Evolutionary conservation across 2,888 invertebrate species (phyloP), one percentile per base, ranked within the genome.

Genomic region (Protula sp.): DNA sequence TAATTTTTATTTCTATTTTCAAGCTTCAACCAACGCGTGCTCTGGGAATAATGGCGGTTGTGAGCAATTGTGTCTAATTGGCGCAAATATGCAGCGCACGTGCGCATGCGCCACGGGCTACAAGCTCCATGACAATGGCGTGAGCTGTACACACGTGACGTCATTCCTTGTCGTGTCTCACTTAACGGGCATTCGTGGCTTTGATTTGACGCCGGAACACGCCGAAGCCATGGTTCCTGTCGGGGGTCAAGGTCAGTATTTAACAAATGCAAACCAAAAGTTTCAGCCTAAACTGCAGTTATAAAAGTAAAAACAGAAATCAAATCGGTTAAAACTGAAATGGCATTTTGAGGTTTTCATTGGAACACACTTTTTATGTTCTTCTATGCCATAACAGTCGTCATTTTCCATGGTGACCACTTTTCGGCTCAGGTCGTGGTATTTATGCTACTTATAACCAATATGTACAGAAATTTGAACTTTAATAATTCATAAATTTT

Each of bases 51-150:
- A 97, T 73, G 98, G 97, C 0, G 92, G 90, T 1, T 99, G 99
- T 81, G 90, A 90, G 64, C 98, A 99, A 70, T 86, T 99, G 31
- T 99, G 99, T 79, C 86, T 99, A 26, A 95, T 97, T 0, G 85
- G 87, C 4, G 87, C 88, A n/a, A 86, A 86, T 0, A 22, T 9
- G 5, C 28, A 27, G 24, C 14, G 22, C 9, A 86, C 87, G 0
- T 99, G 99, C 76, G 87, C 89, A 2, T 99, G 99, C 74, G 90
- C 93, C 30, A 87, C 93, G 52, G 98, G 97, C 0, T 94, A 90
- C 76, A 86, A 87, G 54, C 88, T 89, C 72, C 88, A 89, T 62
- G 87, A 87, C 57, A 90, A 79, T 73, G 55, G 92, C 91, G 58
- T 45, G 30, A 87, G 22, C 85, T 92, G 0, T 50, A 19, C 65